These are phyloP conservation scores for Penaeus indicus DNA, from an alignment of 1,140 invertebrate species.

Conservation along the genomic window DNA sequence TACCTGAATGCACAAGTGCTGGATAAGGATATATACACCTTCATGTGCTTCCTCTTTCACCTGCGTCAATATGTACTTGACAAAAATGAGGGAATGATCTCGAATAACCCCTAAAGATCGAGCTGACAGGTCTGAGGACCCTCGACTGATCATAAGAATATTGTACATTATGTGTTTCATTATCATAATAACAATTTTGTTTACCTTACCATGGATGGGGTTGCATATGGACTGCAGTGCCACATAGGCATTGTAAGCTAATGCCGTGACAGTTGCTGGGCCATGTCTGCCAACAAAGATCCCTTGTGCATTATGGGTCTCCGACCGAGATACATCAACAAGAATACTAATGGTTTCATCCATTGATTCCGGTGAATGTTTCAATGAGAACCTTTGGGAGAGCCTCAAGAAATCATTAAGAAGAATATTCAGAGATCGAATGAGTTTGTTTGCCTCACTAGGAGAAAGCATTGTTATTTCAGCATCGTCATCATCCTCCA, in stretches of 20 bases:
- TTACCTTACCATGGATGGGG: slow-evolving; percentile 72
- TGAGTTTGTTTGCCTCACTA: slow-evolving; percentile 63
- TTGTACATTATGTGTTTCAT: slow-evolving; percentile 73
- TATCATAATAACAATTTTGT: slow-evolving; percentile 71
- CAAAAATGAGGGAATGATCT: slow-evolving; percentile 73
- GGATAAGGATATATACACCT: slow-evolving; percentile 73
- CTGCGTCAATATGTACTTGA: slow-evolving; percentile 71
- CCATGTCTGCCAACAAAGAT: slow-evolving; percentile 63
- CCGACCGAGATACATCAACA: slow-evolving; percentile 72
- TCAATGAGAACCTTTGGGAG: slow-evolving; percentile 72
- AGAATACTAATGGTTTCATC: slow-evolving; percentile 72
- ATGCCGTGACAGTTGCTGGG: slow-evolving; percentile 68
- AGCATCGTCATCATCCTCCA: slow-evolving; percentile 68
- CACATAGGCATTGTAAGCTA: slow-evolving; percentile 72
- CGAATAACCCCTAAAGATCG: slow-evolving; percentile 71
- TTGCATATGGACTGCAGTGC: slow-evolving; percentile 72
- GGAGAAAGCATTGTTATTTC: slow-evolving; percentile 57
- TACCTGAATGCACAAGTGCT: slow-evolving; percentile 75
- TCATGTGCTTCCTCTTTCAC: slow-evolving; percentile 69
- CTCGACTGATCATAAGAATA: slow-evolving; percentile 70
- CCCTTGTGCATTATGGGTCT: slow-evolving; percentile 69
- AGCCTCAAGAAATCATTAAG: slow-evolving; percentile 72
- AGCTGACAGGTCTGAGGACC: slow-evolving; percentile 70
- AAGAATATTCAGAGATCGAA: slow-evolving; percentile 69
- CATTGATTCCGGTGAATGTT: slow-evolving; percentile 72